Percentiles rank a stretch among this genome's conserved stretches.
Evolutionary conservation across 2,888 invertebrate genomes (phyloP).

Genomic region (Euzophera pinguis): DNA sequence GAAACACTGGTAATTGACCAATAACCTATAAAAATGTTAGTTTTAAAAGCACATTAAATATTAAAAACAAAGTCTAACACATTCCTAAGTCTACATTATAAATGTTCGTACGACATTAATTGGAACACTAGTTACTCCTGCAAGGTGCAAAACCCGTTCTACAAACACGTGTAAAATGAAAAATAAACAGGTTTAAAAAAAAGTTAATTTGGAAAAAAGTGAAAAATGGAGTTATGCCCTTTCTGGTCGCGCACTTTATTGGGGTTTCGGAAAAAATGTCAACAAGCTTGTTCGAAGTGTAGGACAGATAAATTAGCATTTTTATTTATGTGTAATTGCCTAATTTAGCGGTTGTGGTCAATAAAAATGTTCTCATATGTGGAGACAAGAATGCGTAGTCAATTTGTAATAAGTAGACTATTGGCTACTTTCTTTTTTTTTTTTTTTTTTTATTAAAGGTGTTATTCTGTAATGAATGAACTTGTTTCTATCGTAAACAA

Average conservation of each 20-base stretch:
- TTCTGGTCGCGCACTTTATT: neutral
- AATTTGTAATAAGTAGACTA: neutral
- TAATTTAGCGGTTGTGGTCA: neutral
- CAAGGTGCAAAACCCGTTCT: slow-evolving; percentile 4
- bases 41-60: neutral
- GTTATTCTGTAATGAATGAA: neutral
- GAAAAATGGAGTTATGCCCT: slow-evolving; percentile 9
- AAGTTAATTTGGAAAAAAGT: slow-evolving; percentile 9
- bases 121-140: slow-evolving; percentile 2
- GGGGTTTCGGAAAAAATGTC: slow-evolving; percentile 8
- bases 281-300: neutral
- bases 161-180: slow-evolving; percentile 1
- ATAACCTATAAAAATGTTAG: neutral
- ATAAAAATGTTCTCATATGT: neutral
- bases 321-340: slow-evolving; percentile 3
- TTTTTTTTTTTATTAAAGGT: neutral
- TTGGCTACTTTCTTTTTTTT: neutral
- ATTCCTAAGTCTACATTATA: slow-evolving; percentile 3
- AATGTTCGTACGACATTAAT: neutral
- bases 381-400: neutral
- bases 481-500: no score
- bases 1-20: neutral
- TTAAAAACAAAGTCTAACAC: neutral
- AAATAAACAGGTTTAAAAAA: neutral
- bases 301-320: slow-evolving; percentile 1